A percentile compares a stretch with the other conserved stretches of the same genome.
These are phyloP conservation scores for Mesopsocus fuscifrons DNA, from an alignment of 2,888 invertebrate species.

Conservation along the genomic window DNA sequence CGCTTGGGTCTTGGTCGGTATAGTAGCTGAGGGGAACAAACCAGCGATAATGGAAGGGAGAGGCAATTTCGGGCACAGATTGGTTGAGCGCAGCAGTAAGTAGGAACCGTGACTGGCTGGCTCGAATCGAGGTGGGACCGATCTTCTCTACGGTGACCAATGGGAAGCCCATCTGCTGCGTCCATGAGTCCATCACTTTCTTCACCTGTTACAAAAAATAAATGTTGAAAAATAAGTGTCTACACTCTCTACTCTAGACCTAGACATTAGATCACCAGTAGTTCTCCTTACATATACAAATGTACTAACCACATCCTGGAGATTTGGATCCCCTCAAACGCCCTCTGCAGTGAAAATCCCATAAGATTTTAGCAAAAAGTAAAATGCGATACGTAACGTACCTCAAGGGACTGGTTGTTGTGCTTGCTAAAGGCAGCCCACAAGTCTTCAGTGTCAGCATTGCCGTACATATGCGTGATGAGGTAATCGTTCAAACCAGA, in stretches of 20 bases:
- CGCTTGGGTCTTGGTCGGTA: slow-evolving; percentile 39
- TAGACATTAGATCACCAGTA: too few species aligned
- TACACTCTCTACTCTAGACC: too few species aligned
- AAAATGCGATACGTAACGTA: slow-evolving; percentile 18
- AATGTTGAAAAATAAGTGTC: too few species aligned
- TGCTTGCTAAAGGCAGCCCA: slow-evolving; percentile 55
- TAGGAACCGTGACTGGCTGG: slow-evolving; percentile 44
- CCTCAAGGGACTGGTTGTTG: slow-evolving; percentile 37
- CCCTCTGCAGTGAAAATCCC: too few species aligned
- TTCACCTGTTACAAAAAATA: slow-evolving; percentile 25
- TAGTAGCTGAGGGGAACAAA: slow-evolving; percentile 60
- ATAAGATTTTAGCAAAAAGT: slow-evolving; percentile 1
- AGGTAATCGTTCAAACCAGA: slow-evolving; percentile 47
- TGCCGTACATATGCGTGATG: slow-evolving; percentile 43
- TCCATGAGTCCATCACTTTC: slow-evolving; percentile 56
- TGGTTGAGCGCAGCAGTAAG: slow-evolving; percentile 32
- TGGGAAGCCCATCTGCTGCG: slow-evolving; percentile 64
- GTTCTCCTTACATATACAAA: too few species aligned
- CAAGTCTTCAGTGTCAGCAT: slow-evolving; percentile 60
- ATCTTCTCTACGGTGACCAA: slow-evolving; percentile 44
- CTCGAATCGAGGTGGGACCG: slow-evolving; percentile 35
- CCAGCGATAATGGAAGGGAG: slow-evolving; percentile 46
- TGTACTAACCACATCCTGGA: too few species aligned
- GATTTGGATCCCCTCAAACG: too few species aligned
- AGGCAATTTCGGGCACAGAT: slow-evolving; percentile 27